A percentile compares a stretch with the other conserved stretches of the same genome.
These are phyloP conservation scores for Pseudochirops corinnae DNA, from an alignment of 2,797 vertebrate genomes.

Conservation along the genomic window DNA sequence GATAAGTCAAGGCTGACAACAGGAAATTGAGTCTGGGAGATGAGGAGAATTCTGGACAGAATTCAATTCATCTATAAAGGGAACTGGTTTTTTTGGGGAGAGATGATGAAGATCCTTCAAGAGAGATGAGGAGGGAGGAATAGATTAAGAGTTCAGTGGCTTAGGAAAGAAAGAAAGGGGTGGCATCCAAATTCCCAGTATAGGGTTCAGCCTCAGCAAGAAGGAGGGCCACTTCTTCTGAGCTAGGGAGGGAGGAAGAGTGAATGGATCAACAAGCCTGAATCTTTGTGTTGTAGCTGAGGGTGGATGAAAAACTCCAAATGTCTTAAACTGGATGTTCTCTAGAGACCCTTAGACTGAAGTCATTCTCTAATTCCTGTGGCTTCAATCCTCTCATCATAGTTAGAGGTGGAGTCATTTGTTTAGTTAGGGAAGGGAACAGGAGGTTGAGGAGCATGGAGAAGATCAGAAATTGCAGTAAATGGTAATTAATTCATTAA, in stretches of 20 bases:
- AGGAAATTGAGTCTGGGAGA: background rate
- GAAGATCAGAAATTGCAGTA: background rate
- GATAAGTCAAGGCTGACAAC: background rate
- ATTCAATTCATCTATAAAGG: background rate
- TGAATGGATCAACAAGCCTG: background rate
- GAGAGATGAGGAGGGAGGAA: background rate
- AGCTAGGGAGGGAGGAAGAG: background rate
- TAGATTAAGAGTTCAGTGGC: too few relatives aligned
- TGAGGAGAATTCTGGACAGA: background rate
- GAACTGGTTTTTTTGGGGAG: background rate
- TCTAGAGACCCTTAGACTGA: background rate
- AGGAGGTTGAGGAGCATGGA: background rate
- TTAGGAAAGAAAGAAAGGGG: background rate
- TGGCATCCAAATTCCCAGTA: background rate
- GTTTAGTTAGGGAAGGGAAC: background rate
- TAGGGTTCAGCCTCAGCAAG: background rate
- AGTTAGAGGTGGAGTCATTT: background rate
- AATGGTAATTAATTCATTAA: background rate
- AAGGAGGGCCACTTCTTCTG: too few relatives aligned
- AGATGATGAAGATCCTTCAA: background rate
- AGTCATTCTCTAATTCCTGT: background rate
- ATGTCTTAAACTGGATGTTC: background rate
- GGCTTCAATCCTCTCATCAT: background rate
- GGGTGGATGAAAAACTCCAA: background rate
- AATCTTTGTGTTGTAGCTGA: background rate